Percentiles rank a stretch among this genome's conserved stretches.
These are phyloP conservation scores for Noctilio leporinus DNA, from an alignment of 2,113 vertebrate species.

Conservation along the genomic window DNA sequence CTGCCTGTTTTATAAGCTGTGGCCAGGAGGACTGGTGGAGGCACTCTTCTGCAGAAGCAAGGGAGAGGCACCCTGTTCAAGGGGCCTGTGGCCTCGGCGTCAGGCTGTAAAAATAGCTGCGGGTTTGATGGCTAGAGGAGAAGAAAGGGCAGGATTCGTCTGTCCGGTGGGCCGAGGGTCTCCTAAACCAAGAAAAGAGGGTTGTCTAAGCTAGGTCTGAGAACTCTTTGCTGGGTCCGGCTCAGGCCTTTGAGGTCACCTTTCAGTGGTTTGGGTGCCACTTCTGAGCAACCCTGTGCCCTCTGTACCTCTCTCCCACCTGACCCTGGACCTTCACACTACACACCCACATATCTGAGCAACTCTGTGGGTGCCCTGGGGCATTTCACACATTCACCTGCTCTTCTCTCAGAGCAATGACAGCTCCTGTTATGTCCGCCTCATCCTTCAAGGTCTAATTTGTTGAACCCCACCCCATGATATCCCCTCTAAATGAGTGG, in stretches of 20 bases:
- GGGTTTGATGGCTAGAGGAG: not conserved
- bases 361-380: not conserved
- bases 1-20: conserved; percentile 64
- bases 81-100: conserved; percentile 53
- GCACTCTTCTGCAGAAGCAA: not conserved
- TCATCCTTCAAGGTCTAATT: not conserved
- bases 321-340: not conserved
- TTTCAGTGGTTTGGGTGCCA: rapidly evolving
- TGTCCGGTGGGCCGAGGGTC: not conserved
- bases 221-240: not conserved
- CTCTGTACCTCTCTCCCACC: not conserved
- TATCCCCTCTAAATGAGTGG: not conserved
- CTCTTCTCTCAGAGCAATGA: not conserved
- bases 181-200: not conserved
- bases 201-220: not conserved
- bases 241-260: not conserved
- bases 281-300: not conserved
- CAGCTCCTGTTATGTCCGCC: not conserved
- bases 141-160: not conserved
- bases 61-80: conserved; percentile 14
- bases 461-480: not conserved
- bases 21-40: conserved; percentile 41
- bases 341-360: not conserved
- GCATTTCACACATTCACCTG: not conserved
- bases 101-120: conserved; percentile 45